These are phyloP conservation scores for Spodoptera picta DNA, from an alignment of 2,888 invertebrate species.

Conservation along the genomic window DNA sequence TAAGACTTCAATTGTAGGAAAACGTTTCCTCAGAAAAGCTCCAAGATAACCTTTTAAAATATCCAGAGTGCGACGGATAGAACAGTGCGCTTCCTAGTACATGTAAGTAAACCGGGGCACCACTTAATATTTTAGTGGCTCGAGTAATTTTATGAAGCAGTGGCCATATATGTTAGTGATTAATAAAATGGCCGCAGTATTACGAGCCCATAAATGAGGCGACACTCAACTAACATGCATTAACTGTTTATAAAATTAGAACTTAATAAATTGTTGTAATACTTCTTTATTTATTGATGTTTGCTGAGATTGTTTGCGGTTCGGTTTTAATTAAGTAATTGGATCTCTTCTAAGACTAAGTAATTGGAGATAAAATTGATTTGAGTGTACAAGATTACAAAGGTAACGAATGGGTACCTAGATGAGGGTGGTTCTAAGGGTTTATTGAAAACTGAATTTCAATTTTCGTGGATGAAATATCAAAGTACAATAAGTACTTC, in stretches of 20 bases:
- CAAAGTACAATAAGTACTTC: too few species aligned
- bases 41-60: background rate
- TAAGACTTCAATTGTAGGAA: too few species aligned
- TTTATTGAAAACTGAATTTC: too few species aligned
- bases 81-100: conserved; percentile 17
- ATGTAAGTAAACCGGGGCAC: conserved; percentile 28
- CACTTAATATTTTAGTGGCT: conserved; percentile 38
- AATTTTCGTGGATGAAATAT: too few species aligned
- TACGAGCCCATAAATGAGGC: conserved; percentile 38
- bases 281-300: background rate
- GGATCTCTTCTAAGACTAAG: too few species aligned
- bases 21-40: background rate
- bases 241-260: conserved; percentile 36
- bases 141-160: conserved; percentile 36
- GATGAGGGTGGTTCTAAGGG: too few species aligned
- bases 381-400: too few species aligned
- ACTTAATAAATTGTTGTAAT: conserved; percentile 23
- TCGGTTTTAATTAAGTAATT: too few species aligned
- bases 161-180: conserved; percentile 27
- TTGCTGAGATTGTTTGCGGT: too few species aligned
- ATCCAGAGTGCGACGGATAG: background rate
- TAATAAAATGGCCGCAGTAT: conserved; percentile 36
- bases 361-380: too few species aligned
- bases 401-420: too few species aligned
- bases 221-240: conserved; percentile 19